Evolutionary conservation across 2,113 vertebrate species (phyloP).

Genomic region (Empidonax alnorum): DNA sequence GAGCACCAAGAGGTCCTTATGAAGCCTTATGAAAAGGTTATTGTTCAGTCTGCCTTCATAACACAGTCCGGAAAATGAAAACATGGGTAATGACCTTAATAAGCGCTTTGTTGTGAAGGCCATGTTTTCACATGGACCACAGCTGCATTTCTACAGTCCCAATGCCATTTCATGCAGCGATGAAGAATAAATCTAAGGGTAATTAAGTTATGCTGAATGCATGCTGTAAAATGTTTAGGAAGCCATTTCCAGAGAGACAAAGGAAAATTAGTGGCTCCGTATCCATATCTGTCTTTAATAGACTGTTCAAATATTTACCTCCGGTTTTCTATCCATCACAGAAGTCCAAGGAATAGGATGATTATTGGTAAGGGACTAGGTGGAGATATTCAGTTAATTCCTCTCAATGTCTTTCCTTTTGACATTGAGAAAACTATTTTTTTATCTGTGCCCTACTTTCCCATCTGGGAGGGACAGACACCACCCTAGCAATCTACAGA

Average conservation of each 20-base stretch:
- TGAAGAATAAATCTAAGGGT: neutral
- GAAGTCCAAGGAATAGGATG: neutral
- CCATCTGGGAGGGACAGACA: conserved; percentile 37
- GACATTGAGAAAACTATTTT: conserved; percentile 2
- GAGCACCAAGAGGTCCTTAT: neutral
- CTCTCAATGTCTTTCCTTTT: neutral
- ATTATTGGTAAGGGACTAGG: neutral
- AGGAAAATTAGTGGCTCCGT: neutral
- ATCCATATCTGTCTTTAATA: neutral
- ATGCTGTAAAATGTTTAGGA: neutral
- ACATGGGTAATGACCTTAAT: conserved; percentile 14
- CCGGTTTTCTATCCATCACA: neutral
- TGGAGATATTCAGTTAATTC: neutral
- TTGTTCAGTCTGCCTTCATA: neutral
- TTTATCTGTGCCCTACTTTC: conserved; percentile 22
- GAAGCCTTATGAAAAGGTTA: conserved; percentile 34
- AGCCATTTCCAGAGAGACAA: neutral
- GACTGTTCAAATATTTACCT: neutral
- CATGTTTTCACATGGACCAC: conserved; percentile 9
- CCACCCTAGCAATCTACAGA: neutral
- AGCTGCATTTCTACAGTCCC: neutral
- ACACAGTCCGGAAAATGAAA: neutral
- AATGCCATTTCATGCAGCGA: accelerated
- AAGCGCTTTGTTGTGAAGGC: neutral
- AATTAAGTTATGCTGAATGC: conserved; percentile 9